phyloP scores from a whole-genome alignment of 2,888 invertebrate genomes.

The Herminia tarsipennalis region DNA sequence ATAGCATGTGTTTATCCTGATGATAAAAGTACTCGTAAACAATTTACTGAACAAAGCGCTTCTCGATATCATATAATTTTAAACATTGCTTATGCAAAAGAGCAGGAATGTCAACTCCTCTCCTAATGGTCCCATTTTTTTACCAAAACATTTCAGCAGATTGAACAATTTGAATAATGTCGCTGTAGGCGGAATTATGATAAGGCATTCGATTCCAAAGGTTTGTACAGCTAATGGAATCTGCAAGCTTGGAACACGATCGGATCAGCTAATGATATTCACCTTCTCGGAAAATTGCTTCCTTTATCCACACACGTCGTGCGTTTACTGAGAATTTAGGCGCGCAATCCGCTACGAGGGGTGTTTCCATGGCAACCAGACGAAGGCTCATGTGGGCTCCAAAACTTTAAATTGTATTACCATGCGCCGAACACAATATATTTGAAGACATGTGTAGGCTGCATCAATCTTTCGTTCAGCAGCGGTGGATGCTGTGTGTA shows the following conservation, averaged over 20 bases:
- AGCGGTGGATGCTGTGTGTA: conserved; percentile 5
- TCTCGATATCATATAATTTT: background rate
- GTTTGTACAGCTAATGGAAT: conserved; percentile 63
- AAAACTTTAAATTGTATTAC: conserved; percentile 84
- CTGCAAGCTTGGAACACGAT: conserved; percentile 49
- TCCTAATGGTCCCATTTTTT: conserved; percentile 3
- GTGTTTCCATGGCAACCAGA: conserved; percentile 79
- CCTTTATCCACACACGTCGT: conserved; percentile 75
- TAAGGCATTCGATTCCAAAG: conserved; percentile 41
- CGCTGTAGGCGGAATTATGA: conserved; percentile 34
- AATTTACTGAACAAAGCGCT: no score
- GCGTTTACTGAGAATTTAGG: conserved; percentile 77
- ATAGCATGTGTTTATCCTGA: no score
- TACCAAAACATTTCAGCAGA: background rate
- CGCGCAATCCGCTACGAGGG: conserved; percentile 61
- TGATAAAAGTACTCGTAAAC: no score
- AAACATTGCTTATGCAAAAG: background rate
- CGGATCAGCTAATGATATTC: conserved; percentile 80
- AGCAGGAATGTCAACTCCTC: background rate
- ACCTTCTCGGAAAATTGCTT: conserved; percentile 81
- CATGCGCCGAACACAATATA: conserved; percentile 70
- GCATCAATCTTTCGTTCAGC: conserved; percentile 63
- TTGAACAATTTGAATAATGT: conserved; percentile 21
- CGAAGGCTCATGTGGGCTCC: conserved; percentile 80
- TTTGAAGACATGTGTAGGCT: conserved; percentile 51